Base-by-base conservation (phyloP, 2,888 invertebrate genomes). In the Volucella inanis region DNA sequence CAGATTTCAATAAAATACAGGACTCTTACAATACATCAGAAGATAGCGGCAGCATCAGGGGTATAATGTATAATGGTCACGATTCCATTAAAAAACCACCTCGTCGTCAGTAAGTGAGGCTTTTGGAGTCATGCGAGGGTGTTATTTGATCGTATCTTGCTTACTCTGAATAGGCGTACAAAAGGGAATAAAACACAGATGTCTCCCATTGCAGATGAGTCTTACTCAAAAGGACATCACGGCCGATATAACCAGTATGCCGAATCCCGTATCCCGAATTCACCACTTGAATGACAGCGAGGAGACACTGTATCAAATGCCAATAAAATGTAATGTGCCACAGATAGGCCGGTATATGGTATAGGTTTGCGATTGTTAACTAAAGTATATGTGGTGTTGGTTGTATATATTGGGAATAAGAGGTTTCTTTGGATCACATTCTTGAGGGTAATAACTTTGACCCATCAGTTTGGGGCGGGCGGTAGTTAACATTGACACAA, bases 171-270 rank as follows among this genome's bases (percentile, higher is more conserved):
- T 65, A 70, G 62, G 12, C 31, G 31, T 31, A 31, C 41, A 57
- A 57, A 65, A 65, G 59, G 65, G 47, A 49, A 84, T 84, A 84
- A 84, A 84, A 80, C 67, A 49, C 84, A 84, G 84, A 84, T 84
- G 84, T 54, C 59, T 45, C 70, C 4, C 31, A 57, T 57, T 84
- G 75, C 64, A 59, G 84, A 75, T 71, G 84, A 71, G 50, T 50
- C 45, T 49, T 59, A 43, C n/a, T 14, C 43, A 52, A 76, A 61
- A 71, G 81, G 81, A 76, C 67, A 61, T 67, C 67, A 55, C 43
- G 59, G 39, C 67, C 67, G 57, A 47, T 18, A 64, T 55, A 43
- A 45, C 18, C 18, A 22, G 18, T 22, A 38, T 43, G 10, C 10
- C 12, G 12, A 57, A 8, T 12, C 43, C 47, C 50, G 45, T 47